Percentiles rank a stretch among this genome's conserved stretches.
These are phyloP conservation scores for Caenorhabditis wallacei DNA, from an alignment of 2,888 invertebrate species.

Conservation along the genomic window DNA sequence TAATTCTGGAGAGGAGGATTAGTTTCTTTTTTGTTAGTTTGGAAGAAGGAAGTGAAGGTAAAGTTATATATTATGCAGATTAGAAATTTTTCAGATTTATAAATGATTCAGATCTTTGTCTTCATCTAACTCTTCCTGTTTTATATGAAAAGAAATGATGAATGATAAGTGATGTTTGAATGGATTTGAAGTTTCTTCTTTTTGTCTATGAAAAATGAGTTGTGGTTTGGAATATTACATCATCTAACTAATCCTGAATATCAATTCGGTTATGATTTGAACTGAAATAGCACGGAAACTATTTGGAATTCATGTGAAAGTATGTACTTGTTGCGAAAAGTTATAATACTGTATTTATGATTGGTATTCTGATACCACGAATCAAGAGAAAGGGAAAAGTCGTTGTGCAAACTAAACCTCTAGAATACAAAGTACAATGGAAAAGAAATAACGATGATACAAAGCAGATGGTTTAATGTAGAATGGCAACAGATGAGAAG, in stretches of 20 bases:
- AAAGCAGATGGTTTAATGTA: constrained; percentile 43
- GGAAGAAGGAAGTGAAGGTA: constrained; percentile 28
- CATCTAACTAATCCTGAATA: constrained; percentile 30
- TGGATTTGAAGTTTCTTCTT: background rate
- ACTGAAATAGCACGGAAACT: constrained; percentile 25
- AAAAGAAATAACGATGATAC: constrained; percentile 26
- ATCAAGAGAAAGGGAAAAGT: constrained; percentile 23
- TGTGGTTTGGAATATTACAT: constrained; percentile 18
- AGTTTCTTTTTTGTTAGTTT: constrained; percentile 18
- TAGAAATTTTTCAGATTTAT: constrained; percentile 46
- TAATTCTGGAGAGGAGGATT: constrained; percentile 56
- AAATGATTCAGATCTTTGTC: constrained; percentile 16
- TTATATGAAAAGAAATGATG: constrained; percentile 8
- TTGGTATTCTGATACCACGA: constrained; percentile 23
- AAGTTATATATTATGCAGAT: constrained; percentile 40
- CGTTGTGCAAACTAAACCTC: constrained; percentile 37
- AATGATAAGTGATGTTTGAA: constrained; percentile 43
- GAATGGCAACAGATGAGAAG: constrained; percentile 50
- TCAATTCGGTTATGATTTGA: background rate
- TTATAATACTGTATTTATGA: background rate
- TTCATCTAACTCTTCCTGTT: constrained; percentile 3
- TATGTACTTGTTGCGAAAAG: background rate
- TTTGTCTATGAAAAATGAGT: background rate
- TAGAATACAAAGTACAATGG: constrained; percentile 46
- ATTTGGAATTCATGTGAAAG: constrained; percentile 23